Base-by-base conservation (phyloP, 1,140 invertebrate species). In the Kradibia gibbosae region DNA sequence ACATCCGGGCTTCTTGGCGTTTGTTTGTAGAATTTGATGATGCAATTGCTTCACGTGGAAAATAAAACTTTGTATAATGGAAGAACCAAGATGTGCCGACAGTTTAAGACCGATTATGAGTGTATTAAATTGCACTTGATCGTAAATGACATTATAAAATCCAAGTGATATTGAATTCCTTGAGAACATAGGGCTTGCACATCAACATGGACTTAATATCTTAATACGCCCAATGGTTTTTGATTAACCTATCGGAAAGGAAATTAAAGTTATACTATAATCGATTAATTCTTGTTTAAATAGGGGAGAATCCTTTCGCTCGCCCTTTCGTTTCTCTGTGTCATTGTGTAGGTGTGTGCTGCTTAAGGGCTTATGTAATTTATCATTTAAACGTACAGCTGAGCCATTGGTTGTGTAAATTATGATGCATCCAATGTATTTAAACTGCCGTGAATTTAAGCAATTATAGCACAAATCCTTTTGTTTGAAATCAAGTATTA, bases 351-450 rank as follows among this genome's bases (percentile, higher is more conserved):
- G 17, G 0, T 20, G 34, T 39, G 25, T 17, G 13, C 25, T 20
- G 31, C 22, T 78, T 34, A 53, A 34, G 45, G 75, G 45, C 76
- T 78, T 67, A 50, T 20, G 45, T 45, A 50, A 67, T 77, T 77
- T 62, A 77, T 77, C 60, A 36, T 77, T 77, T 20, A 28, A 65
- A 42, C 25, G 17, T 62, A 34, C 75, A 50, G 39, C 39, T 42
- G 39, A 48, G 42, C 39, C 22, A 1, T 25, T 2, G 3, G n/a
- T 42, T 34, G 2, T n/a, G 2, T 20, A n/a, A 10, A n/a, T 20
- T 31, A 10, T 36, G 48, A 48, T 72, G 50, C 42, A n/a, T 36
- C 20, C 34, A 75, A 60, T 57, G 22, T n/a, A 34, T 7, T 39
- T 20, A 53, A 20, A 5, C 17, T 20, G 36, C 7, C 11, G 3